Evolutionary conservation across 1,140 invertebrate species (phyloP), one percentile per base, ranked within the genome.

Genomic region (Scaptomyza graminum): DNA sequence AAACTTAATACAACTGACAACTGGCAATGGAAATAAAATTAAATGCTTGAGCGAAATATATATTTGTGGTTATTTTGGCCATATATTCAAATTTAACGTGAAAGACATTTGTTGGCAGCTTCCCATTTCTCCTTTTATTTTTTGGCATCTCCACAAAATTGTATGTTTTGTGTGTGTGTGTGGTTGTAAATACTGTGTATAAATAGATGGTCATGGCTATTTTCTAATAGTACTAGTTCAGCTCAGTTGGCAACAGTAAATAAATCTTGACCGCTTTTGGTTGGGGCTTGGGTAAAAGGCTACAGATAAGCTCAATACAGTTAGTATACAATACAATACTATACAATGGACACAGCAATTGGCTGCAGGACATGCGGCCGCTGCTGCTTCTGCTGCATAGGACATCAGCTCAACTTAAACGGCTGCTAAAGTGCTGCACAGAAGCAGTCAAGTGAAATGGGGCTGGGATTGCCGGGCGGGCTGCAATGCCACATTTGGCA

Each of bases 11-110:
- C 55, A 55, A 49, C 18, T 22, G 54, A 52, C 18, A 66, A 49
- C 28, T 31, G 37, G 50, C 47, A 70, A 60, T 47, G n/a, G n/a
- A 50, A 66, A 51, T 44, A 22, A 69, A 77, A 55, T 60, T 34
- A 78, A 71, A 74, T 50, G 59, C 13, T 65, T 55, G n/a, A 43
- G 28, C 28, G 62, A 78, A 66, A 59, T 69, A 46, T 59, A 59
- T 69, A 46, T 60, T 72, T 76, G 76, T 59, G 74, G 74, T 69
- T 79, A 66, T 62, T 79, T 69, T 69, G 74, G 69, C 74, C 61
- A 79, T 76, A 37, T 57, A 79, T 76, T 79, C 47, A 79, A 79
- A 74, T 74, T 66, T 52, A 73, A 63, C 44, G 69, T 73, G 55
- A 72, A 67, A 68, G 47, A 70, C 60, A 69, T 74, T 71, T 72